Conservation (phyloP, 2,797 vertebrate genomes). For the Hippopotamyrus pictus region DNA sequence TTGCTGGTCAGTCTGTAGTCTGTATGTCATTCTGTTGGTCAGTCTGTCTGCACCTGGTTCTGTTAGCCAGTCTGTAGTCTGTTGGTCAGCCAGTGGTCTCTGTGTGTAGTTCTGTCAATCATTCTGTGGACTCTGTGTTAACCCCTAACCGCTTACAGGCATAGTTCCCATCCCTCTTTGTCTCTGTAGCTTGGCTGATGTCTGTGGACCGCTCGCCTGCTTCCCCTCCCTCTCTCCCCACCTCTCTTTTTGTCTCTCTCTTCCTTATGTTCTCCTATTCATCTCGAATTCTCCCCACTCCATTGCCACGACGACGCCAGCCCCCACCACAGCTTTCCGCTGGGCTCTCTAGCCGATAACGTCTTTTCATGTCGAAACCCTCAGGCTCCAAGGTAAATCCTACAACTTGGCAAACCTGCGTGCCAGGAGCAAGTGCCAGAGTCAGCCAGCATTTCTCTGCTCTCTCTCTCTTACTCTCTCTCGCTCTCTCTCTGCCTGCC, state of each 20-base stretch:
- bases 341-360: constrained; percentile 51
- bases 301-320: constrained; percentile 34
- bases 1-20: not conserved
- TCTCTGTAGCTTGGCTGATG: constrained; percentile 35
- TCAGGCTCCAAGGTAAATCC: constrained; percentile 69
- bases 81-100: not conserved
- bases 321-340: constrained; percentile 36
- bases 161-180: not conserved
- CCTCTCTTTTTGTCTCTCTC: constrained; percentile 13
- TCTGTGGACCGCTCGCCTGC: constrained; percentile 31
- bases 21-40: not conserved
- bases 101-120: constrained; percentile 11
- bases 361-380: constrained; percentile 64
- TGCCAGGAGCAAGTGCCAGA: constrained; percentile 62
- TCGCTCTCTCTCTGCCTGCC: constrained; percentile 44
- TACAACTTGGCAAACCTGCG: constrained; percentile 66
- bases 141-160: not conserved
- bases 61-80: not conserved
- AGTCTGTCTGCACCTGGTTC: not conserved
- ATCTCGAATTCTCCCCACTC: constrained; percentile 39
- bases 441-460: constrained; percentile 58
- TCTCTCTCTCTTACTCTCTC: not conserved
- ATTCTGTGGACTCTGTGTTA: not conserved
- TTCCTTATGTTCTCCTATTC: constrained; percentile 38
- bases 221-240: constrained; percentile 31